Base-by-base conservation (phyloP, 2,888 invertebrate genomes). In the Drosophila merina region DNA sequence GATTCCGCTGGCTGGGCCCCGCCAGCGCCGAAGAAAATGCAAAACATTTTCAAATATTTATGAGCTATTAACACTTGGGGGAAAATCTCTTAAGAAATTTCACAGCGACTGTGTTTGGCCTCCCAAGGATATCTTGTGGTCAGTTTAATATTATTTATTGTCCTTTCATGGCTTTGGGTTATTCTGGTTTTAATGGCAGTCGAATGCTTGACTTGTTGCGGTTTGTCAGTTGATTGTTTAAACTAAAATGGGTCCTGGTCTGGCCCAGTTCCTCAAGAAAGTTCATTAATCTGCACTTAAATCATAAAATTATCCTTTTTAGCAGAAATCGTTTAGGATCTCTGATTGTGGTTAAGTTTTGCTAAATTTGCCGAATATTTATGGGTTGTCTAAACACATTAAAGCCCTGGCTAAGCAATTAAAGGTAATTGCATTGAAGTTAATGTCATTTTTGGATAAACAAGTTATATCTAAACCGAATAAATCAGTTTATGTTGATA, bases 41-140 rank as follows among this genome's bases (percentile, higher is more conserved):
- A 79, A 79, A 82, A 88, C 79, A 86, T 86, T 84, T 81, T 88
- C 62, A 88, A 88, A 86, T 86, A 88, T 86, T 86, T 86, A 86
- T 86, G 88, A 86, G 85, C 84, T 81, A 86, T 86, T 88, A 86
- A 86, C 85, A 86, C 85, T 88, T 80, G 74, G 60, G 73, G 60
- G 73, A 48, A 80, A 75, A 80, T 69, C 70, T 79, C 75, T 64
- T 48, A 64, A 66, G 64, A 45, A 64, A 66, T 45, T 63, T 50
- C 9, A 20, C 50, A 25, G 33, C 51, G 30, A 14, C n/a, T 28
- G 44, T 51, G 45, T 31, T 54, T 60, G 48, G 48, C 60, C 40
- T 26, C 31, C 60, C 54, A n/a, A 12, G 45, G 33, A 55, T 31
- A 55, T 55, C 51, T 45, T 64, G 64, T 45, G 64, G 64, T 64